A percentile compares a stretch with the other conserved stretches of the same genome.
Evolutionary conservation across 2,113 vertebrate genomes (phyloP).

Genomic region (Sialia sialis): DNA sequence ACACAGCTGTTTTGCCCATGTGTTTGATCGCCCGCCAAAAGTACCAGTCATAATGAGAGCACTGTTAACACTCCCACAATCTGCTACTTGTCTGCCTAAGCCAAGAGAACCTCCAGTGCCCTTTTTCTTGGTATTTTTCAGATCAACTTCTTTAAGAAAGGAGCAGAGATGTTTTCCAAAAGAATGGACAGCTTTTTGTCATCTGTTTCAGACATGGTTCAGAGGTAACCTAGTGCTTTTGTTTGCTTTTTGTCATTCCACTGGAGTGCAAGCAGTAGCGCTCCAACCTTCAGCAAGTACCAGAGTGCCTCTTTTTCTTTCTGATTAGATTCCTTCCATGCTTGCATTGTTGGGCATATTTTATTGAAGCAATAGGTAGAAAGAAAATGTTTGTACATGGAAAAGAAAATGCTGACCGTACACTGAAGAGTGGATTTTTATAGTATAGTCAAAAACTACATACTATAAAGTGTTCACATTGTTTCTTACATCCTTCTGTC

Average conservation of each 20-base stretch:
- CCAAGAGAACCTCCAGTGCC: background rate
- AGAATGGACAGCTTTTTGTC: slow-evolving; percentile 88
- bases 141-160: slow-evolving; percentile 94
- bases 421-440: background rate
- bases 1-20: background rate
- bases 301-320: background rate
- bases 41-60: background rate
- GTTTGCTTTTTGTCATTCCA: background rate
- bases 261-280: rapidly evolving
- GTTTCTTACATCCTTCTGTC: background rate
- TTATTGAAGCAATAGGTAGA: background rate
- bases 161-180: slow-evolving; percentile 90
- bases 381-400: background rate
- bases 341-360: background rate
- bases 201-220: slow-evolving; percentile 85
- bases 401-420: background rate
- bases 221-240: slow-evolving; percentile 75
- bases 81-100: background rate
- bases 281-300: rapidly evolving
- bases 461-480: background rate
- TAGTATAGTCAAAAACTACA: background rate
- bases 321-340: background rate
- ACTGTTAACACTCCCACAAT: background rate
- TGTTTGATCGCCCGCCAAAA: background rate
- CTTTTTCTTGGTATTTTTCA: slow-evolving; percentile 61